phyloP scores from a whole-genome alignment of 23 tunicate species.

The Aplidium turbinatum region DNA sequence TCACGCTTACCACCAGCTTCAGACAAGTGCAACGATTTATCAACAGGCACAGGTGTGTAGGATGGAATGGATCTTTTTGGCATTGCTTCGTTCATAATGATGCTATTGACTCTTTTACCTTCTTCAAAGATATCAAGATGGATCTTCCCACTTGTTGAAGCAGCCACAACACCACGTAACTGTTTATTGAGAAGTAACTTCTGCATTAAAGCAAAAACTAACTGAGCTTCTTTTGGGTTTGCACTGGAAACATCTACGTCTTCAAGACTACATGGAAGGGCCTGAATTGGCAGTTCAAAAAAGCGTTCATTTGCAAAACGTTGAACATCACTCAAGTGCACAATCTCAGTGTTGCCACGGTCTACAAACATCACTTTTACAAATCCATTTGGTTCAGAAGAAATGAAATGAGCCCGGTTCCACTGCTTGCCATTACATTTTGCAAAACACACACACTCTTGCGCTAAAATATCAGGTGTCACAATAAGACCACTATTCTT shows the following conservation, averaged over 20 bases:
- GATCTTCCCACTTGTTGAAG: conserved; percentile 60
- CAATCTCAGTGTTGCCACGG: conserved; percentile 56
- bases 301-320: conserved; percentile 20
- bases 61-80: too few relatives aligned
- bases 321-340: conserved; percentile 33
- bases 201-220: too few relatives aligned
- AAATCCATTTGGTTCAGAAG: conserved; percentile 13
- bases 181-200: conserved; percentile 22
- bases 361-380: conserved; percentile 74
- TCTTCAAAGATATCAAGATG: conserved; percentile 60
- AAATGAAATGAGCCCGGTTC: conserved; percentile 79
- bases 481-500: neutral
- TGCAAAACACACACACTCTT: conserved; percentile 62
- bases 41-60: too few relatives aligned
- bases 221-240: too few relatives aligned
- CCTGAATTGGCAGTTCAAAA: conserved; percentile 52
- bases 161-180: conserved; percentile 55
- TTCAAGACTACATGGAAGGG: conserved; percentile 74
- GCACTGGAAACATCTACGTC: conserved; percentile 40
- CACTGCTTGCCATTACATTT: conserved; percentile 49
- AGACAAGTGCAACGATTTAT: too few relatives aligned
- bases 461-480: conserved; percentile 37
- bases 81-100: conserved; percentile 8
- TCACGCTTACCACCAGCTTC: too few relatives aligned
- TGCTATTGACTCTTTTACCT: conserved; percentile 47